Percentiles rank a stretch among this genome's conserved stretches.
Evolutionary conservation across 2,888 invertebrate genomes (phyloP).

Genomic region (Agrotis segetum): DNA sequence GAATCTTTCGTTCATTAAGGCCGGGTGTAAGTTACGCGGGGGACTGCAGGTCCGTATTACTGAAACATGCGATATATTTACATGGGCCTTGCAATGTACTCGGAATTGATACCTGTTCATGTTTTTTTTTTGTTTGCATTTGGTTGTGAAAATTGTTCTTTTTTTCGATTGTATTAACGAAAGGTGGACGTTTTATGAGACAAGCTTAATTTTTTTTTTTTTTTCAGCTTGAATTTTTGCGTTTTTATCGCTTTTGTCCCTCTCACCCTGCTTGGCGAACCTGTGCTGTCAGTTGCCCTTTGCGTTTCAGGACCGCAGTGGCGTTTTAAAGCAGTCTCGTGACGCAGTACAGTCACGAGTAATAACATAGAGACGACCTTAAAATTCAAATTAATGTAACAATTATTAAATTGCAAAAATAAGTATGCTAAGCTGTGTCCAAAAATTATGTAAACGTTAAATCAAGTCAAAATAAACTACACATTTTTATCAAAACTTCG

Average conservation of each 20-base stretch:
- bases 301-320: no score
- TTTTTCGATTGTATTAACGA: background rate
- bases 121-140: slow-evolving; percentile 22
- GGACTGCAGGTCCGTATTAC: slow-evolving; percentile 70
- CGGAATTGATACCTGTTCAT: slow-evolving; percentile 7
- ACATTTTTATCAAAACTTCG: no score
- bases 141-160: slow-evolving; percentile 18
- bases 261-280: no score
- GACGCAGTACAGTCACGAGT: no score
- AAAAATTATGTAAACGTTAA: no score
- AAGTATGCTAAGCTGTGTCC: no score
- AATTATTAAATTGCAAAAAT: no score
- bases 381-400: no score
- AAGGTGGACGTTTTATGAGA: background rate
- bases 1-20: slow-evolving; percentile 88
- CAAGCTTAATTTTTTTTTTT: background rate
- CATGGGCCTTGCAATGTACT: slow-evolving; percentile 1
- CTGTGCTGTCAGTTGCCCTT: no score
- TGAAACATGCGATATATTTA: slow-evolving; percentile 42
- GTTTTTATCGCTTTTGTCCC: background rate
- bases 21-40: slow-evolving; percentile 87
- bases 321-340: no score
- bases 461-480: no score
- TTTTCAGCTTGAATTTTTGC: background rate
- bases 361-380: no score